Percentiles rank a stretch among this genome's conserved stretches.
Evolutionary conservation across 2,888 invertebrate genomes (phyloP).

Genomic region (Drosophila engyochracea): DNA sequence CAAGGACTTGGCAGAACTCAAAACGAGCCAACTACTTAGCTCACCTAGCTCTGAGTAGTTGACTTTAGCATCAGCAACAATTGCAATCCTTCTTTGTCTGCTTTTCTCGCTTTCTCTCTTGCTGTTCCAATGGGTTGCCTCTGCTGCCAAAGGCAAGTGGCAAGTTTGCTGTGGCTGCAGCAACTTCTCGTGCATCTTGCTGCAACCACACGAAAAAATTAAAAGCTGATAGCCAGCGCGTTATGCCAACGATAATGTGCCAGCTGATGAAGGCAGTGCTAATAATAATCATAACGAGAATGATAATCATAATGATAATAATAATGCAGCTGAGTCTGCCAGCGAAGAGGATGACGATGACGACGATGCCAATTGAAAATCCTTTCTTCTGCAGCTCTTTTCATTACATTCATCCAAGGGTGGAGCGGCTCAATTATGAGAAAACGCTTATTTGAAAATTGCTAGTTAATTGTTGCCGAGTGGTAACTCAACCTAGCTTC

Average conservation of each 20-base stretch:
- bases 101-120: neutral
- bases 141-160: constrained; percentile 63
- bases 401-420: constrained; percentile 34
- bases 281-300: constrained; percentile 58
- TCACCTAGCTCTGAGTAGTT: constrained; percentile 39
- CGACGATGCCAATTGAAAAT: constrained; percentile 75
- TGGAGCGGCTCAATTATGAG: constrained; percentile 63
- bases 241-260: constrained; percentile 63
- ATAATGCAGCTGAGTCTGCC: constrained; percentile 39
- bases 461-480: constrained; percentile 74
- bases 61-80: constrained; percentile 52
- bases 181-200: constrained; percentile 11
- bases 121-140: constrained; percentile 26
- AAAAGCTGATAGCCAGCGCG: constrained; percentile 47
- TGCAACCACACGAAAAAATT: constrained; percentile 29
- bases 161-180: constrained; percentile 35
- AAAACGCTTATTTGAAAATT: constrained; percentile 79
- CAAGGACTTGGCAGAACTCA: constrained; percentile 24
- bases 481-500: constrained; percentile 24
- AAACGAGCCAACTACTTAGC: constrained; percentile 24
- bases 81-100: constrained; percentile 41
- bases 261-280: constrained; percentile 65
- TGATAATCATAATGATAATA: constrained; percentile 50
- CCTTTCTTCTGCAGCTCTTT: constrained; percentile 57
- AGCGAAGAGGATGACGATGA: constrained; percentile 19